Conservation (phyloP, 2,888 invertebrate species). For the Dicyrtoma fusca region DNA sequence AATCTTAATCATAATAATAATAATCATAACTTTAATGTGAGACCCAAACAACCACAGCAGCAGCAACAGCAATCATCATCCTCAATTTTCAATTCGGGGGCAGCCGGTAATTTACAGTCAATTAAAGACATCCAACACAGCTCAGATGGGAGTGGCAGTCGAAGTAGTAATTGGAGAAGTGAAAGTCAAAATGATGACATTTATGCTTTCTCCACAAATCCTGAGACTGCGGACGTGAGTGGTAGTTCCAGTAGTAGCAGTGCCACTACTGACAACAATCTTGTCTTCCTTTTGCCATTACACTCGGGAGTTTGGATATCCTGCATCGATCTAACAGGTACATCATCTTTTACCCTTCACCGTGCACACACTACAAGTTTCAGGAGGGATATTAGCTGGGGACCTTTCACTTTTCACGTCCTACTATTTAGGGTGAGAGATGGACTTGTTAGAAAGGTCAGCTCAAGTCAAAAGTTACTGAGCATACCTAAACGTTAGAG, state of each 20-base stretch:
- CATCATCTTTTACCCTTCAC: no score
- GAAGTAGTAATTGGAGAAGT: neutral
- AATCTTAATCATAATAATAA: conserved; percentile 1
- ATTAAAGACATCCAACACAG: no score
- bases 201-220: conserved; percentile 15
- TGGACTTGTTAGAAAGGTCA: no score
- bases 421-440: no score
- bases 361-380: no score
- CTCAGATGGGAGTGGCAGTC: neutral
- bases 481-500: no score
- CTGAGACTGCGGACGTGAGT: conserved; percentile 2
- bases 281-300: conserved; percentile 77
- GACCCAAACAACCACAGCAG: no score
- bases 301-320: conserved; percentile 90
- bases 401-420: no score
- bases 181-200: conserved; percentile 13
- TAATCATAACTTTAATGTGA: neutral
- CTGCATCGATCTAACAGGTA: conserved; percentile 81
- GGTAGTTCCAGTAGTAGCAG: conserved; percentile 7
- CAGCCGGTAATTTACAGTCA: neutral
- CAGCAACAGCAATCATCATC: neutral
- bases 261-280: conserved; percentile 62
- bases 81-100: neutral
- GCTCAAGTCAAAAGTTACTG: no score
- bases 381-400: no score